phyloP scores from a whole-genome alignment of 1,140 invertebrate species.

The Tachypleus tridentatus region DNA sequence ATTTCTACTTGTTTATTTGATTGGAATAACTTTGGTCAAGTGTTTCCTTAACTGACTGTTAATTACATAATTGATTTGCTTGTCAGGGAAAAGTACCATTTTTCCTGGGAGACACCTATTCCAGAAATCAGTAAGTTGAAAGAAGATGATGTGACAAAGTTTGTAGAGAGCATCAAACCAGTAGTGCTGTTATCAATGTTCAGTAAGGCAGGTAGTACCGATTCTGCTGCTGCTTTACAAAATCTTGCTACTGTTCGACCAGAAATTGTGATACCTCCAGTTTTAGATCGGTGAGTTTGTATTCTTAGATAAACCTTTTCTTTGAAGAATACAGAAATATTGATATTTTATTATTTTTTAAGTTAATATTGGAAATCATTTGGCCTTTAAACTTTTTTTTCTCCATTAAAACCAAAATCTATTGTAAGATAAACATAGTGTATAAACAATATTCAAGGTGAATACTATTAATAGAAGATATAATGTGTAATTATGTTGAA shows the following conservation, averaged over 20 bases:
- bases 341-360: too few species aligned
- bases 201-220: constrained; percentile 49
- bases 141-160: constrained; percentile 66
- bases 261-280: constrained; percentile 63
- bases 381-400: too few species aligned
- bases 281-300: constrained; percentile 54
- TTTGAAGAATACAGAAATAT: too few species aligned
- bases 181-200: constrained; percentile 61
- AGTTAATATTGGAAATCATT: too few species aligned
- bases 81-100: constrained; percentile 47
- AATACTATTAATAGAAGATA: too few species aligned
- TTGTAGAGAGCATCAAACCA: constrained; percentile 59
- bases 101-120: constrained; percentile 53
- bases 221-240: constrained; percentile 54
- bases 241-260: constrained; percentile 64
- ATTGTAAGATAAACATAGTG: too few species aligned
- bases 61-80: constrained; percentile 16
- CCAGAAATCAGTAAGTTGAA: constrained; percentile 57
- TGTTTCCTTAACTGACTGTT: neutral
- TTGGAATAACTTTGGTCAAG: constrained; percentile 5
- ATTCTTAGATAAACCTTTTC: neutral
- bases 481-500: too few species aligned
- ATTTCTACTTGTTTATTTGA: neutral
- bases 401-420: too few species aligned
- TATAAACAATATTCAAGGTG: too few species aligned